These are phyloP conservation scores for Panorpa germanica DNA, from an alignment of 2,888 invertebrate genomes.

Conservation along the genomic window DNA sequence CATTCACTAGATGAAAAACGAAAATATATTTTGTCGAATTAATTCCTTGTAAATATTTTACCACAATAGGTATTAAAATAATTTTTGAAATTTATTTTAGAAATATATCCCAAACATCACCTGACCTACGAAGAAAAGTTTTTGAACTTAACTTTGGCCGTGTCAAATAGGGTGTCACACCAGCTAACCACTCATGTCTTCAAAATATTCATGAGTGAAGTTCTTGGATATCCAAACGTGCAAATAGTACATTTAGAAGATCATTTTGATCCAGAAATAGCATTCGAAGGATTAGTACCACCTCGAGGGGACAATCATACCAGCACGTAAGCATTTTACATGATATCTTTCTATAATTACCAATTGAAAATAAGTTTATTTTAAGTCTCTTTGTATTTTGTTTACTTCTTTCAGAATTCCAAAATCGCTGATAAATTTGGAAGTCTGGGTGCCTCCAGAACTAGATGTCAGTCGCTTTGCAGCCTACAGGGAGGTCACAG, in stretches of 20 bases:
- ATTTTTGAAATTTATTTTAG: too few relatives aligned
- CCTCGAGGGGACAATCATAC: too few relatives aligned
- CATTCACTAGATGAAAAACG: too few relatives aligned
- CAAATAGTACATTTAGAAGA: slow-evolving; percentile 20
- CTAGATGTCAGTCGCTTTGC: slow-evolving; percentile 30
- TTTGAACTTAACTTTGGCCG: too few relatives aligned
- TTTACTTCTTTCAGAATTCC: slow-evolving; percentile 20
- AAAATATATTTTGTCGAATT: too few relatives aligned
- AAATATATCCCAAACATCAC: too few relatives aligned
- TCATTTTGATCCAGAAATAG: slow-evolving; percentile 8
- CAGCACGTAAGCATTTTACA: background rate
- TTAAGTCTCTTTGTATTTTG: slow-evolving; percentile 6
- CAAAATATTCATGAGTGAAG: slow-evolving; percentile 32
- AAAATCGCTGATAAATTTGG: slow-evolving; percentile 40
- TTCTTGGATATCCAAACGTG: slow-evolving; percentile 26
- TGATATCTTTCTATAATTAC: slow-evolving; percentile 6
- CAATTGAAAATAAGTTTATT: slow-evolving; percentile 2
- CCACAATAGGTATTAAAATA: too few relatives aligned
- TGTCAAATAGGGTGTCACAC: slow-evolving; percentile 32
- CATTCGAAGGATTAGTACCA: too few relatives aligned
- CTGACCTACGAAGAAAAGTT: too few relatives aligned
- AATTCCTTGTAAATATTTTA: too few relatives aligned
- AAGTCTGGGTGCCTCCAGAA: slow-evolving; percentile 47
- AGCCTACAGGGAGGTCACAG: too few relatives aligned
- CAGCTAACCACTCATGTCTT: slow-evolving; percentile 34